These are phyloP conservation scores for Sardinella longiceps DNA, from an alignment of 2,797 vertebrate genomes.

Conservation along the genomic window DNA sequence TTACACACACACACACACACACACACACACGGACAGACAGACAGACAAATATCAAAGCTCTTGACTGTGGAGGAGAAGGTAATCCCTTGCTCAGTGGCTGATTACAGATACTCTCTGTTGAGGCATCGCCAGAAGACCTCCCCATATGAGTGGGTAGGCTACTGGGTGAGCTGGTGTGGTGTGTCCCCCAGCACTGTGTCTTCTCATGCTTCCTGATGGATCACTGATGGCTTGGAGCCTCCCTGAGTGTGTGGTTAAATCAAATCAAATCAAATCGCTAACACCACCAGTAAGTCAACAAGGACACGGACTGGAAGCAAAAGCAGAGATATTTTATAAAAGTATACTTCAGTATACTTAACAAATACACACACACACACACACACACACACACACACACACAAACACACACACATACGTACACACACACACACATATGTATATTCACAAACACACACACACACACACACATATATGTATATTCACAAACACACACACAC, in stretches of 20 bases:
- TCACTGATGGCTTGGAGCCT: background rate
- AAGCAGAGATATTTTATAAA: conserved; percentile 28
- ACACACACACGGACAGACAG: background rate
- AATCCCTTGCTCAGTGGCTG: conserved; percentile 48
- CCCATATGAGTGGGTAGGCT: background rate
- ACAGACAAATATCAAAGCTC: conserved; percentile 29
- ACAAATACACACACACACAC: background rate
- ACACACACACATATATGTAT: background rate
- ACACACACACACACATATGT: background rate
- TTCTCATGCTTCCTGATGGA: background rate
- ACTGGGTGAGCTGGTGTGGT: background rate
- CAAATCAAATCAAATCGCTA: conserved; percentile 61
- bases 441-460: background rate
- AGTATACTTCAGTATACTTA: background rate
- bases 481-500: background rate
- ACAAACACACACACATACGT: background rate
- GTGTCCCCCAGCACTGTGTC: background rate
- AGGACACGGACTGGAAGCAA: conserved; percentile 39
- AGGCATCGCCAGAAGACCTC: background rate
- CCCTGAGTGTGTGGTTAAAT: conserved; percentile 54
- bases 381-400: background rate
- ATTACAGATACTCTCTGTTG: background rate
- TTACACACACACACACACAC: conserved; percentile 1
- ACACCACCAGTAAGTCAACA: conserved; percentile 40
- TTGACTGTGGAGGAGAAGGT: conserved; percentile 53